Percentiles rank a stretch among this genome's conserved stretches.
phyloP scores from a whole-genome alignment of 2,113 vertebrate species.

The Chamaea fasciata region DNA sequence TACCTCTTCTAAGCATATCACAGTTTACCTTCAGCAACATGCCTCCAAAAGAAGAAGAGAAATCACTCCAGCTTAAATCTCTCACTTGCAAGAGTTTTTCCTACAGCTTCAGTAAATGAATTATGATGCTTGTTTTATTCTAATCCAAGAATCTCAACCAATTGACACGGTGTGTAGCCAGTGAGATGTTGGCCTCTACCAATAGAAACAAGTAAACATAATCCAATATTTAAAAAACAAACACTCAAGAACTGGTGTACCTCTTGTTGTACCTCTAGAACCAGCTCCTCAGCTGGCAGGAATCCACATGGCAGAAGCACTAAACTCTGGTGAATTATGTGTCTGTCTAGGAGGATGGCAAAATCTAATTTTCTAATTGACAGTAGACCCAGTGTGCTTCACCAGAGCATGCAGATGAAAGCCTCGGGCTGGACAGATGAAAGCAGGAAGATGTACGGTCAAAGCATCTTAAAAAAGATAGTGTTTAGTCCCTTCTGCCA shows the following conservation, averaged over 20 bases:
- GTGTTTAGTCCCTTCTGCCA: not conserved
- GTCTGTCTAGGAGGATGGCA: not conserved
- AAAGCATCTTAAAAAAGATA: not conserved
- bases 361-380: not conserved
- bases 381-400: not conserved
- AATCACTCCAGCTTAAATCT: not conserved
- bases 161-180: conserved; percentile 17
- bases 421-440: not conserved
- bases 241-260: not conserved
- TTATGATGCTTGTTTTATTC: conserved; percentile 33
- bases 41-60: not conserved
- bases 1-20: not conserved
- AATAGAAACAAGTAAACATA: conserved; percentile 34
- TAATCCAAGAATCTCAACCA: not conserved
- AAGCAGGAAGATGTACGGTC: not conserved
- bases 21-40: not conserved
- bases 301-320: not conserved
- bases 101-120: not conserved
- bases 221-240: conserved; percentile 54
- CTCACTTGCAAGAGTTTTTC: not conserved
- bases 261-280: not conserved
- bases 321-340: not conserved
- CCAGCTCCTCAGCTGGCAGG: not conserved
- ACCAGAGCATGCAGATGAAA: not conserved
- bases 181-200: conserved; percentile 28